A percentile compares a stretch with the other conserved stretches of the same genome.
phyloP scores from a whole-genome alignment of 2,113 vertebrate genomes.

The Crotophaga sulcirostris region DNA sequence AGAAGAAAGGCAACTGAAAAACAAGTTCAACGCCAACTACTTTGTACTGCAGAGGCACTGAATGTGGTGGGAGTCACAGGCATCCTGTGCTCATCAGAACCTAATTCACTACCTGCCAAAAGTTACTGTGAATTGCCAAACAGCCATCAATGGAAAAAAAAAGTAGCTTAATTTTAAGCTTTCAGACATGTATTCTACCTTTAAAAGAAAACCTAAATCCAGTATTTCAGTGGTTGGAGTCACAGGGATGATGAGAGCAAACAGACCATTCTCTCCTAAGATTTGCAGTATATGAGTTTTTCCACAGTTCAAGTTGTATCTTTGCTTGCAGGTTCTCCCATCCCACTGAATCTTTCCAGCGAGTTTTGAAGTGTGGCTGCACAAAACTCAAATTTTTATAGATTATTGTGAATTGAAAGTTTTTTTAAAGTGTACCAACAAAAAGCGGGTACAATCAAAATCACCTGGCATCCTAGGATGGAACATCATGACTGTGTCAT shows the following conservation, averaged over 20 bases:
- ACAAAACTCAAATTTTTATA: neutral
- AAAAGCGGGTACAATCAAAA: neutral
- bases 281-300: neutral
- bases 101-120: neutral
- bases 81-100: neutral
- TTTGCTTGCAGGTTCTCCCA: neutral
- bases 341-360: neutral
- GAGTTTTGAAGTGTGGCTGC: neutral
- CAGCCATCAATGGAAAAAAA: neutral
- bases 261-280: neutral
- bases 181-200: neutral
- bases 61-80: neutral
- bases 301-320: neutral
- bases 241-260: neutral
- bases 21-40: neutral
- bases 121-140: neutral
- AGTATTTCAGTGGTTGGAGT: neutral
- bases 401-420: neutral
- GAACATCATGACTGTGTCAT: fast-evolving
- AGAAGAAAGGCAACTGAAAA: neutral
- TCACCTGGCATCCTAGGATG: neutral
- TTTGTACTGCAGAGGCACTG: neutral
- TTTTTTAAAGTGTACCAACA: neutral
- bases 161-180: neutral
- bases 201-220: neutral